Conservation (phyloP, 2,888 invertebrate genomes). For the Mythimna loreyi region DNA sequence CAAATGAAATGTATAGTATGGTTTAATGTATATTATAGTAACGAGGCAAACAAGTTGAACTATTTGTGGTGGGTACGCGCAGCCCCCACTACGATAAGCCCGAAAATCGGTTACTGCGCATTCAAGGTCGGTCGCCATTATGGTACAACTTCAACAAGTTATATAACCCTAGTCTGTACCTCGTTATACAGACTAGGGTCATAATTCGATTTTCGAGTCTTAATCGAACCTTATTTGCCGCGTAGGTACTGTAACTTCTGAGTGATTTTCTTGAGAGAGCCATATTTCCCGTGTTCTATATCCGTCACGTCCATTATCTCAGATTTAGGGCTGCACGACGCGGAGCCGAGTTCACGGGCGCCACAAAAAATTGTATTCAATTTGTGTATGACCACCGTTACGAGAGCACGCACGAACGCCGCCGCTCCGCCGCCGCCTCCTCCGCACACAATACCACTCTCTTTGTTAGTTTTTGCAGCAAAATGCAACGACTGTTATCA, state of each 20-base stretch:
- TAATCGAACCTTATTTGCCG: too few species aligned
- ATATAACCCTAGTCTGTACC: too few species aligned
- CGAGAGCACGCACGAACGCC: constrained; percentile 81
- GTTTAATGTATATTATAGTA: not conserved
- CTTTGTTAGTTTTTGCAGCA: constrained; percentile 84
- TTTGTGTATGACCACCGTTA: constrained; percentile 86
- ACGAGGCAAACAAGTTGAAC: too few species aligned
- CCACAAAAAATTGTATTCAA: constrained; percentile 84
- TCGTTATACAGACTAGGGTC: too few species aligned
- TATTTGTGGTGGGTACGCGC: too few species aligned
- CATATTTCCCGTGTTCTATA: constrained; percentile 66
- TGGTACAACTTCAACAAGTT: too few species aligned
- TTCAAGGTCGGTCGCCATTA: too few species aligned
- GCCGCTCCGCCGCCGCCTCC: constrained; percentile 66
- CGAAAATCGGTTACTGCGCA: too few species aligned
- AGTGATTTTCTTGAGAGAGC: constrained; percentile 26
- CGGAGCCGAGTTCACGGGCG: constrained; percentile 75
- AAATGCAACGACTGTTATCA: constrained; percentile 81
- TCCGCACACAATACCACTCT: constrained; percentile 68
- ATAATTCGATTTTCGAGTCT: too few species aligned
- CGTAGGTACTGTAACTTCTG: not conserved
- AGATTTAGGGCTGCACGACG: constrained; percentile 81
- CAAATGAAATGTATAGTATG: not conserved
- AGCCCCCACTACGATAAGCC: too few species aligned
- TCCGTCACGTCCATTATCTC: constrained; percentile 79